A percentile compares a stretch with the other conserved stretches of the same genome.
Evolutionary conservation across 2,797 vertebrate genomes (phyloP).

Genomic region (Antennarius maculatus): DNA sequence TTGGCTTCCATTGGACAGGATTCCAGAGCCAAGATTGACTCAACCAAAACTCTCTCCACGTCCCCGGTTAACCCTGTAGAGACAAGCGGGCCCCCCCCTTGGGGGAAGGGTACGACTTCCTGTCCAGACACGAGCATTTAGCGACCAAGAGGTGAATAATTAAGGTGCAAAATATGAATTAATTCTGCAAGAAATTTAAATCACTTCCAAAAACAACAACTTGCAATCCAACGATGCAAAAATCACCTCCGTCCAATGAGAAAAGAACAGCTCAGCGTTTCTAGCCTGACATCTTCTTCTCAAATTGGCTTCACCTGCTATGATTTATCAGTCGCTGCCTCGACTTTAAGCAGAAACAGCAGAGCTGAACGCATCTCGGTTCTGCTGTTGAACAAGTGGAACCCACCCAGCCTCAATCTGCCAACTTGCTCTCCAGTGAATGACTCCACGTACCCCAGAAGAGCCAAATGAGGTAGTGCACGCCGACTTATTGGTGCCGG

Average conservation of each 20-base stretch:
- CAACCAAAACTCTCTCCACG: slow-evolving; percentile 20
- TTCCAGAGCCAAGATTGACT: slow-evolving; percentile 37
- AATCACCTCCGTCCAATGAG: background rate
- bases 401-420: background rate
- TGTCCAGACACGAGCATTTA: slow-evolving; percentile 9
- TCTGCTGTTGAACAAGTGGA: slow-evolving; percentile 12
- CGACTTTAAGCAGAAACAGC: slow-evolving; percentile 16
- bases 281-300: background rate
- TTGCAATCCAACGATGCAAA: no score
- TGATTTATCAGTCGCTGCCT: slow-evolving; percentile 7
- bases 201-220: no score
- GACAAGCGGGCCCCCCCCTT: background rate
- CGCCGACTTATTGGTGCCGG: slow-evolving; percentile 39
- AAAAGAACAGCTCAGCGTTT: background rate
- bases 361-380: slow-evolving; percentile 3
- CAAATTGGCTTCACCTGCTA: background rate
- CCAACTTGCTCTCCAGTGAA: slow-evolving; percentile 23
- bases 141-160: slow-evolving; percentile 12
- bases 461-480: slow-evolving; percentile 36
- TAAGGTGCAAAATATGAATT: background rate
- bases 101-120: background rate
- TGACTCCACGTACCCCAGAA: slow-evolving; percentile 28
- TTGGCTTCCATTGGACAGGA: slow-evolving; percentile 30
- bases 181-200: no score
- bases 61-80: slow-evolving; percentile 36